Evolutionary conservation across 2,113 vertebrate species (phyloP), one percentile per base, ranked within the genome.

Genomic region (Sus scrofa): DNA sequence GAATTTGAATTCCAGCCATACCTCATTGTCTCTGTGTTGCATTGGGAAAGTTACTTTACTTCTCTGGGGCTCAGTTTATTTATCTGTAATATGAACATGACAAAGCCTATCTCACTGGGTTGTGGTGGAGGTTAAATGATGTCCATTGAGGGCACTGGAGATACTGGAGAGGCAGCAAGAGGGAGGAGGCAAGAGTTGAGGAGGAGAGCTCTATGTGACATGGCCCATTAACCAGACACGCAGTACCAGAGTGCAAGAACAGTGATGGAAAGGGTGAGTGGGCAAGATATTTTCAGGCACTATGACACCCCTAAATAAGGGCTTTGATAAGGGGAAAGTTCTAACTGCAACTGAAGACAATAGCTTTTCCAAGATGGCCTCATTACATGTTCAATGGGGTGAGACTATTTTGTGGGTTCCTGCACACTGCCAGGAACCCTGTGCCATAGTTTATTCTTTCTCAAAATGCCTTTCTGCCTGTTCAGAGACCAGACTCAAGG

Each of bases 361-460:
- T 63, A 84, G 74, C 78, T 95, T 96, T 96, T 93, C 86, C 84
- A 94, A 77, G 62, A 84, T 73, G 86, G 74, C 86, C 68, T 86
- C 86, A 67, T 92, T 91, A 95, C 50, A 52, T 67, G 60, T 67
- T 95, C 97, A 95, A 96, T 87, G 96, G 86, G 44, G 73, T 89
- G 58, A 96, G 65, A 84, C 74, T 86, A 86, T 86, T 86, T 89
- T 50, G 32, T 89, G 63, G 89, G 52, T 88, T 96, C 65, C 79
- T 52, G 39, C n/a, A 63, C 30, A 34, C n/a, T 26, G 60, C 44
- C 39, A 74, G 56, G 39, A 97, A 34, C 54, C 60, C 58, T 15
- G 18, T 16, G n/a, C n/a, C 24, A 50, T 30, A 5, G 91, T 73
- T 91, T n/a, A 37, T 89, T 75, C 73, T 90, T 92, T 39, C 9